Evolutionary conservation across 1,140 invertebrate species (phyloP).

Genomic region (Papilio xuthus): DNA sequence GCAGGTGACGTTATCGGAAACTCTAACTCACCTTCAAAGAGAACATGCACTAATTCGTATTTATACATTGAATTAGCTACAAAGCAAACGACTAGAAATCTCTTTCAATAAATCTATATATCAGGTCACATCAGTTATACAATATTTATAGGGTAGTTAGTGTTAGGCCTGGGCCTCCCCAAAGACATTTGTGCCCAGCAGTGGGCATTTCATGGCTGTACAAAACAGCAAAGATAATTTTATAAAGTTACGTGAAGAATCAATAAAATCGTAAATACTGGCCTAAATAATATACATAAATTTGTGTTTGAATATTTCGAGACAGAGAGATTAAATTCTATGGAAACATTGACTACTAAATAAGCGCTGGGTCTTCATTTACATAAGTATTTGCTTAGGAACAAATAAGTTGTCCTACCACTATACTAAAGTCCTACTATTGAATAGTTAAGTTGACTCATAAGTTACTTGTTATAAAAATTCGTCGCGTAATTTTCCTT

Average conservation of each 20-base stretch:
- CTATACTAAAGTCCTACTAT: background rate
- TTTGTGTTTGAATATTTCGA: background rate
- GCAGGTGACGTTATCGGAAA: background rate
- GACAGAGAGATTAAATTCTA: background rate
- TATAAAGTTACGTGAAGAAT: background rate
- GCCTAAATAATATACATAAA: background rate
- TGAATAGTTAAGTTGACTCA: background rate
- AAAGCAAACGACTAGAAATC: background rate
- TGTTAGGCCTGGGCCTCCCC: no score
- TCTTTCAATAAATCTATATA: background rate
- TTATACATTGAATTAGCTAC: background rate
- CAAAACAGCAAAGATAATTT: no score
- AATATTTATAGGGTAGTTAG: no score
- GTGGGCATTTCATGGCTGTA: no score
- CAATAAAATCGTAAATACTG: background rate
- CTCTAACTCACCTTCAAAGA: background rate
- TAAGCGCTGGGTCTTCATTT: background rate
- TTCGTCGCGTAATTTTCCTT: no score
- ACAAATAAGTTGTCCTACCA: background rate
- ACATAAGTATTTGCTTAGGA: slow-evolving; percentile 8
- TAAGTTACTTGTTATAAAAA: background rate
- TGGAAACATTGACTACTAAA: background rate
- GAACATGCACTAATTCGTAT: background rate
- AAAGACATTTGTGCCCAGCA: no score
- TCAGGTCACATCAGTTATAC: no score